Percentiles rank a stretch among this genome's conserved stretches.
Evolutionary conservation across 2,888 invertebrate genomes (phyloP).

Genomic region (Himalopsyche japonica): DNA sequence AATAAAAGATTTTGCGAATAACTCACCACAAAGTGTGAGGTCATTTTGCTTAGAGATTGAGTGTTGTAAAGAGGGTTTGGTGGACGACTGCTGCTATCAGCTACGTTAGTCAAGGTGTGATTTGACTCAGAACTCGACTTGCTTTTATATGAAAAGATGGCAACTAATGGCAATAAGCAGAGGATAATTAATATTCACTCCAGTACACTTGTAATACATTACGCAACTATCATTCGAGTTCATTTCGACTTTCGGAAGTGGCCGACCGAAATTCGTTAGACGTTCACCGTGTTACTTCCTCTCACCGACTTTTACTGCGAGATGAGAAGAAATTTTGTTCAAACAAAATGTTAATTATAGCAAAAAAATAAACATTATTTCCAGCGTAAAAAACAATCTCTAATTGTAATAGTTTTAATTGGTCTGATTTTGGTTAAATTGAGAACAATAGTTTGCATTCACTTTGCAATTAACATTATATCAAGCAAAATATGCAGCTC

Average conservation of each 20-base stretch:
- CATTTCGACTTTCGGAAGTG: neutral
- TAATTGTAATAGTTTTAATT: neutral
- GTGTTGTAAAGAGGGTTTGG: conserved; percentile 11
- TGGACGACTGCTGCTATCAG: conserved; percentile 16
- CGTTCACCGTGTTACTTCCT: conserved; percentile 19
- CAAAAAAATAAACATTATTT: neutral
- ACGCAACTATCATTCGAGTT: conserved; percentile 18
- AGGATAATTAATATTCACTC: conserved; percentile 17
- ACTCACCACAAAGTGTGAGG: conserved; percentile 60
- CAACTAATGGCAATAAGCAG: conserved; percentile 11
- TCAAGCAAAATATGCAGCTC: neutral
- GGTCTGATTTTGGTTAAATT: neutral
- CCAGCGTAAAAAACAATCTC: neutral
- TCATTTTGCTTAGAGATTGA: conserved; percentile 49
- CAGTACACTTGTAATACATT: conserved; percentile 22
- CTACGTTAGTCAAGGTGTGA: conserved; percentile 20
- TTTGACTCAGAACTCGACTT: conserved; percentile 15
- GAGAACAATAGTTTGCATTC: neutral
- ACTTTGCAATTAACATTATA: neutral
- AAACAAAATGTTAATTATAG: neutral
- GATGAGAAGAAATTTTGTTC: conserved; percentile 21
- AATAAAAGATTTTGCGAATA: neutral
- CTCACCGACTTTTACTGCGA: conserved; percentile 28
- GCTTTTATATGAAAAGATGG: conserved; percentile 34
- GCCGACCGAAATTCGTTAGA: neutral